Conservation (phyloP, 2,797 vertebrate species). For the Distichodus sexfasciatus region DNA sequence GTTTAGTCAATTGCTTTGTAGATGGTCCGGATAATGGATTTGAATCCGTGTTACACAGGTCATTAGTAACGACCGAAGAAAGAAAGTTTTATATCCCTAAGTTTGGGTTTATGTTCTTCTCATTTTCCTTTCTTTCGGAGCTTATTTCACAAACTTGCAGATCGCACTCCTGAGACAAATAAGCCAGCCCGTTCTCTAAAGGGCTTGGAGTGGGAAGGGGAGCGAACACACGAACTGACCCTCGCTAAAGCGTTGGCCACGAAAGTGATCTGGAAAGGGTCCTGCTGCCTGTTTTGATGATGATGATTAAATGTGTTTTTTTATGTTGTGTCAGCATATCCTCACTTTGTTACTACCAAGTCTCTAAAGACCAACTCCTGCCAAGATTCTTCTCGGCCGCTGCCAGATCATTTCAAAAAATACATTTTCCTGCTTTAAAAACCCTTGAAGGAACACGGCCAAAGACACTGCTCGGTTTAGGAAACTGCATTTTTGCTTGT, state of each 20-base stretch:
- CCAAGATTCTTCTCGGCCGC: conserved; percentile 79
- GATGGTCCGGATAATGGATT: not conserved
- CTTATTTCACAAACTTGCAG: conserved; percentile 41
- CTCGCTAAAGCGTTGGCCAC: conserved; percentile 67
- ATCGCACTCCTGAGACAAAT: conserved; percentile 11
- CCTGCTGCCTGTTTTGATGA: conserved; percentile 67
- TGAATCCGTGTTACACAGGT: not conserved
- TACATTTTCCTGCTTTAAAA: conserved; percentile 61
- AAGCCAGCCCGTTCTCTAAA: conserved; percentile 61
- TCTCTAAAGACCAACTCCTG: conserved; percentile 80
- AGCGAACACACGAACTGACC: conserved; percentile 61
- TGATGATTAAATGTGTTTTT: conserved; percentile 79
- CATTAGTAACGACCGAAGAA: not conserved
- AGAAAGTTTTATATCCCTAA: not conserved
- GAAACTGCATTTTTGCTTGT: conserved; percentile 36
- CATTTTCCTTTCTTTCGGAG: not conserved
- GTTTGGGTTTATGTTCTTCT: not conserved
- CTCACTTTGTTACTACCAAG: conserved; percentile 79
- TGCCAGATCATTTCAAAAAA: conserved; percentile 81
- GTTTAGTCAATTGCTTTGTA: not conserved
- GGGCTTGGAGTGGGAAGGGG: conserved; percentile 73
- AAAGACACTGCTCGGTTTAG: conserved; percentile 46
- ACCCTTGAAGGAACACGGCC: conserved; percentile 42
- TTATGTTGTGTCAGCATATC: conserved; percentile 88
- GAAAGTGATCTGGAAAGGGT: conserved; percentile 61